Percentiles rank a stretch among this genome's conserved stretches.
Evolutionary conservation across 1,140 invertebrate genomes (phyloP).

Genomic region (Ceratina japonica): DNA sequence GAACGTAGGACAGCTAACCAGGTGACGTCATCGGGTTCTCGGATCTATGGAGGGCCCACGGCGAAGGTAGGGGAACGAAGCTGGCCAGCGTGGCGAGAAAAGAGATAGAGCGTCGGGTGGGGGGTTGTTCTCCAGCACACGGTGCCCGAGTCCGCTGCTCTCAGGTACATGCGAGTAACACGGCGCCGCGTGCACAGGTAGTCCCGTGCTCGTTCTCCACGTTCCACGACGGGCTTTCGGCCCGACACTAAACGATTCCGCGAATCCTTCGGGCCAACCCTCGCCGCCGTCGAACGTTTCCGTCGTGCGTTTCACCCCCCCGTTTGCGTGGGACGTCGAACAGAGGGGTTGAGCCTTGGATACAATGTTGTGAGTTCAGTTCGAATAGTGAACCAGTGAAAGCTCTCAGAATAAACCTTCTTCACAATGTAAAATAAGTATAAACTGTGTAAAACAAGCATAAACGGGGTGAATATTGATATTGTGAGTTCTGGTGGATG

Average conservation of each 20-base stretch:
- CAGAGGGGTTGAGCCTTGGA: not conserved
- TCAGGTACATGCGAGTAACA: conserved; percentile 71
- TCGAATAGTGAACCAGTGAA: no score
- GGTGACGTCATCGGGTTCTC: conserved; percentile 72
- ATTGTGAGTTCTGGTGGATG: no score
- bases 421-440: no score
- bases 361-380: not conserved
- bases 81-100: conserved; percentile 48
- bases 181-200: conserved; percentile 71
- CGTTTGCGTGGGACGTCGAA: not conserved
- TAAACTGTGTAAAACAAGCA: no score
- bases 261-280: not conserved
- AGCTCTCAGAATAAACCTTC: no score
- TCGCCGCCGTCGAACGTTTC: not conserved
- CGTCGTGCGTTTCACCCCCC: not conserved
- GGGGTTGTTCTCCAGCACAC: conserved; percentile 71
- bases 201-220: conserved; percentile 54
- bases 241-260: not conserved
- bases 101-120: conserved; percentile 55
- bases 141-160: conserved; percentile 67
- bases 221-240: conserved; percentile 31
- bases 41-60: conserved; percentile 63
- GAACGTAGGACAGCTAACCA: conserved; percentile 73
- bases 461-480: no score
- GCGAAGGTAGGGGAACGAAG: conserved; percentile 33